Evolutionary conservation across 2,888 invertebrate genomes (phyloP).

Genomic region (Thereva unica): DNA sequence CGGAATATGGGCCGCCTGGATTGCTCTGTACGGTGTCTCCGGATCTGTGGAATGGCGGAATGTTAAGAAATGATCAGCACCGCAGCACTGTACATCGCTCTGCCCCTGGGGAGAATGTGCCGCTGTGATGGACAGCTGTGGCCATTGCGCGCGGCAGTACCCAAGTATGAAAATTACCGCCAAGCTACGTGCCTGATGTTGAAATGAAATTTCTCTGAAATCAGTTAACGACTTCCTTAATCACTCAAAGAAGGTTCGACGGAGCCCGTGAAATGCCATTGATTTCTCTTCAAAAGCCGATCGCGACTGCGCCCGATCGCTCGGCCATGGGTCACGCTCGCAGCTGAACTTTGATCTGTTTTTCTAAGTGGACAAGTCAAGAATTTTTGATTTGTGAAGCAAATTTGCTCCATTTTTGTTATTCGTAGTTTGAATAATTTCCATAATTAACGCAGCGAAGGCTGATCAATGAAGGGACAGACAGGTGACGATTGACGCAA

Average conservation of each 20-base stretch:
- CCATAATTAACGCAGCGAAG: slow-evolving; percentile 22
- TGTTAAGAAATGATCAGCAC: slow-evolving; percentile 17
- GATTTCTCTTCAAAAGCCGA: neutral
- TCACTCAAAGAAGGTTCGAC: slow-evolving; percentile 28
- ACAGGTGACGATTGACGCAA: slow-evolving; percentile 12
- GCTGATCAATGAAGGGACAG: slow-evolving; percentile 12
- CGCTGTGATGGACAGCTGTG: slow-evolving; percentile 14
- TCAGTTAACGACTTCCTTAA: slow-evolving; percentile 35
- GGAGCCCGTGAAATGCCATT: neutral
- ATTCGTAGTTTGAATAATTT: slow-evolving; percentile 6
- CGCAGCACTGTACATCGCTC: neutral
- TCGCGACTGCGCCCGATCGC: neutral
- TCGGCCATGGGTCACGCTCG: no score
- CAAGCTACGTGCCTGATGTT: slow-evolving; percentile 28
- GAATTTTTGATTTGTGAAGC: slow-evolving; percentile 19
- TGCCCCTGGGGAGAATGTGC: slow-evolving; percentile 2
- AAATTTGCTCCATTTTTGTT: slow-evolving; percentile 13
- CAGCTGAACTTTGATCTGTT: no score
- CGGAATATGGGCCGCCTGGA: slow-evolving; percentile 29
- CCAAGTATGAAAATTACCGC: slow-evolving; percentile 22
- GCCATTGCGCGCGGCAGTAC: slow-evolving; percentile 13
- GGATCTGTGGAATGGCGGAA: slow-evolving; percentile 16
- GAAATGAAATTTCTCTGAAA: slow-evolving; percentile 31
- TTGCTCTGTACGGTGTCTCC: slow-evolving; percentile 21
- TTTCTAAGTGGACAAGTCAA: no score